phyloP scores from a whole-genome alignment of 2,113 vertebrate species.

The Phalacrocorax brasilianus region DNA sequence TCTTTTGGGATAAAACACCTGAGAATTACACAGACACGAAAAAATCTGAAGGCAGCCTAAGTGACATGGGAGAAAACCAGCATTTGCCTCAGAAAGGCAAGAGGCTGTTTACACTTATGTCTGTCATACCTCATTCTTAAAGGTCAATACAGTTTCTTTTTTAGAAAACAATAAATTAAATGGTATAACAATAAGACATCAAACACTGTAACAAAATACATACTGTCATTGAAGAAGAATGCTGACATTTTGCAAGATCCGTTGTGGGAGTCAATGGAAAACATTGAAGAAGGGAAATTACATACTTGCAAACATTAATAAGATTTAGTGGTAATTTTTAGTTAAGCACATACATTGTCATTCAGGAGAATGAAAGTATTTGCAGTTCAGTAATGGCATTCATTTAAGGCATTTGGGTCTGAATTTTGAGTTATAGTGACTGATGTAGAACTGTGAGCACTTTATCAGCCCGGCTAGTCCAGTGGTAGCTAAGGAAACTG shows the following conservation, averaged over 20 bases:
- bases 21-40: background rate
- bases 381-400: background rate
- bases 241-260: background rate
- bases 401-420: background rate
- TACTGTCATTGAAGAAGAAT: background rate
- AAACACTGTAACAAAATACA: background rate
- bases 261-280: background rate
- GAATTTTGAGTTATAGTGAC: background rate
- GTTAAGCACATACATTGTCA: background rate
- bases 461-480: background rate
- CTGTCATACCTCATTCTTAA: slow-evolving; percentile 9
- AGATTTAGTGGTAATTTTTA: background rate
- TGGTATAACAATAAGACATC: background rate
- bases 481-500: background rate
- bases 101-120: slow-evolving; percentile 1
- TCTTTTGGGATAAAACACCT: background rate
- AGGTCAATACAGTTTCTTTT: slow-evolving; percentile 27
- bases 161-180: background rate
- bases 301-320: background rate
- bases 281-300: background rate
- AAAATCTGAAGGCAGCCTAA: background rate
- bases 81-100: background rate
- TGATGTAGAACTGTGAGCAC: background rate
- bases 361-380: background rate
- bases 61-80: background rate